phyloP scores from a whole-genome alignment of 1,140 invertebrate species.

The Sycophila sp. region DNA sequence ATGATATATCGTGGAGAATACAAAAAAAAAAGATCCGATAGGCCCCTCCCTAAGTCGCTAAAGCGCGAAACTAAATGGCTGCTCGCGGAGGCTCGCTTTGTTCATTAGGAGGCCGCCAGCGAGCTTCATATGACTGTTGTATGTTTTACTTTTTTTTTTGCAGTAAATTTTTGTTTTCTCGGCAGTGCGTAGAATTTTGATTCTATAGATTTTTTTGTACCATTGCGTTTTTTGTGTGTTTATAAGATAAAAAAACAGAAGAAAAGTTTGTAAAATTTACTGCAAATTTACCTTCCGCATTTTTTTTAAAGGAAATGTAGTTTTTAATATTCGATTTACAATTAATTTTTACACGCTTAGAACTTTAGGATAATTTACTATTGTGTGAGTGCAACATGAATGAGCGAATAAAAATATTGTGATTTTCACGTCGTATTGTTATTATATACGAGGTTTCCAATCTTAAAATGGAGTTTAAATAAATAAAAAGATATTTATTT shows the following conservation, averaged over 20 bases:
- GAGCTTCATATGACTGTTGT: background rate
- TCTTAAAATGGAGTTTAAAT: conserved; percentile 36
- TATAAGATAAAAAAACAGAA: too few relatives aligned
- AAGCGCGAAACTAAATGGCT: too few relatives aligned
- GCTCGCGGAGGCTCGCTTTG: too few relatives aligned
- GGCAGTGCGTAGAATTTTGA: too few relatives aligned
- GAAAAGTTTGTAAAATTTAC: background rate
- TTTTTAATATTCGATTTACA: conserved; percentile 10
- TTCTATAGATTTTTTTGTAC: conserved; percentile 3
- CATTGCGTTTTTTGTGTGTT: too few relatives aligned
- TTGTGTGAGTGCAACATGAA: conserved; percentile 41
- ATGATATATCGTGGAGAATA: too few relatives aligned
- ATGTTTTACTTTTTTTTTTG: background rate
- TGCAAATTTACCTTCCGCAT: background rate
- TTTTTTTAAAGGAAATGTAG: background rate
- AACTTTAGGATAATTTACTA: conserved; percentile 4
- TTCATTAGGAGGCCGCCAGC: background rate
- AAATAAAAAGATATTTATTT: conserved; percentile 50
- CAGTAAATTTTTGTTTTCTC: background rate
- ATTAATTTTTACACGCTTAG: conserved; percentile 7
- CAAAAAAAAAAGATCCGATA: too few relatives aligned
- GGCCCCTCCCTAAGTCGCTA: too few relatives aligned
- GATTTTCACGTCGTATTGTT: conserved; percentile 39
- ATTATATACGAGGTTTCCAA: conserved; percentile 34
- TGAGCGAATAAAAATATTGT: conserved; percentile 44